phyloP scores from a whole-genome alignment of 2,797 vertebrate genomes.

The Macropus fuliginosus region DNA sequence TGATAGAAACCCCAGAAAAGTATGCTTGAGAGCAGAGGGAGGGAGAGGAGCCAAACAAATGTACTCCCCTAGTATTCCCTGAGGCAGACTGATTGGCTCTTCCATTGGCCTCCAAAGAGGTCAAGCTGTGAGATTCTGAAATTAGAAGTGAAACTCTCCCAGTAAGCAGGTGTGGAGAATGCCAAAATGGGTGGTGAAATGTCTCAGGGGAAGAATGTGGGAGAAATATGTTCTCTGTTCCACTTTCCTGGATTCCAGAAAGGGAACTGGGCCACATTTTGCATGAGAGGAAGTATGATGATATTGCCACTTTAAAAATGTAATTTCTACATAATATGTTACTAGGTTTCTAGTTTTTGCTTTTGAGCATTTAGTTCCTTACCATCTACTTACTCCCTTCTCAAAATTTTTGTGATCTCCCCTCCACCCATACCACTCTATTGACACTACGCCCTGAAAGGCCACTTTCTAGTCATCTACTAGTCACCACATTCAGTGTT shows the following conservation, averaged over 20 bases:
- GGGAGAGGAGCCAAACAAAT: neutral
- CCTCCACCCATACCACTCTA: neutral
- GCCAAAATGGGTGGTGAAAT: neutral
- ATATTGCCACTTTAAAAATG: neutral
- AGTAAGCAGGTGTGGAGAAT: neutral
- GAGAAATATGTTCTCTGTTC: neutral
- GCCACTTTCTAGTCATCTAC: neutral
- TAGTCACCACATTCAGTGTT: neutral
- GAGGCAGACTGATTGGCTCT: neutral
- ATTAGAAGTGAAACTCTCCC: neutral
- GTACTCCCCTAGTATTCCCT: neutral
- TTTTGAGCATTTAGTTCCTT: neutral
- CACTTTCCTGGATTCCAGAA: neutral
- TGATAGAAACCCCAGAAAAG: neutral
- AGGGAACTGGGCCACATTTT: neutral
- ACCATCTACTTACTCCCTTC: neutral
- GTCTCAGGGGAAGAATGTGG: neutral
- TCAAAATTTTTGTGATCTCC: neutral
- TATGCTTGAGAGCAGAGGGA: slow-evolving; percentile 3
- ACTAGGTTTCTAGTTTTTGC: neutral
- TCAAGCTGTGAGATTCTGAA: neutral
- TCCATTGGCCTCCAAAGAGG: neutral
- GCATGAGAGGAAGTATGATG: neutral
- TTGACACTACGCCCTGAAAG: neutral
- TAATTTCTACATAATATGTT: neutral